These are phyloP conservation scores for Drosophila ohnishii DNA, from an alignment of 1,140 invertebrate genomes.

Conservation along the genomic window DNA sequence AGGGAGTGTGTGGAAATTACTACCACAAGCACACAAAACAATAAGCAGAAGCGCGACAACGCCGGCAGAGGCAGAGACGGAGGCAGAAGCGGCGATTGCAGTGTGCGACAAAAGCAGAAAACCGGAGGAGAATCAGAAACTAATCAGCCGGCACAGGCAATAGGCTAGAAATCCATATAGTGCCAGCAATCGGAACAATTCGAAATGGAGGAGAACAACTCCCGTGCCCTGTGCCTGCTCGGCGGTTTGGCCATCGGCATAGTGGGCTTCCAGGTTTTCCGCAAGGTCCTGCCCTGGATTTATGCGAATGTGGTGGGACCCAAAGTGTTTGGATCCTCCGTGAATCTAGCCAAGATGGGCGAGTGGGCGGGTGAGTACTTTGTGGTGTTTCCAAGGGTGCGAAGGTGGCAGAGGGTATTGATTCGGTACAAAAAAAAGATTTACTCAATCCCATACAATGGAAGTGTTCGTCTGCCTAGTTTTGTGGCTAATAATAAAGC, in stretches of 20 bases:
- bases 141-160: conserved; percentile 36
- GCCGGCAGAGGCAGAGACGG: conserved; percentile 18
- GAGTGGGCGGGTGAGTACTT: conserved; percentile 84
- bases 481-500: background rate
- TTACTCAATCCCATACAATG: background rate
- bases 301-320: conserved; percentile 83
- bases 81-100: conserved; percentile 28
- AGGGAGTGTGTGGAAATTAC: conserved; percentile 27
- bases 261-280: conserved; percentile 70
- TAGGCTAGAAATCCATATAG: background rate
- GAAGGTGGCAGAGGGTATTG: conserved; percentile 1
- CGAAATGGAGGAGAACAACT: conserved; percentile 49
- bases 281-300: conserved; percentile 78
- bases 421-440: background rate
- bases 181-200: background rate
- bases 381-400: conserved; percentile 15
- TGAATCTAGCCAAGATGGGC: conserved; percentile 83
- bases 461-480: no score
- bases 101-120: conserved; percentile 22
- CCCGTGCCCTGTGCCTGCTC: conserved; percentile 50
- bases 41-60: conserved; percentile 16
- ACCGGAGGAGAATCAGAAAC: conserved; percentile 34
- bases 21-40: conserved; percentile 14
- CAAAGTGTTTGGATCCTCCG: conserved; percentile 75
- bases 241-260: conserved; percentile 67